Percentiles rank a stretch among this genome's conserved stretches.
These are phyloP conservation scores for Argyra leucocephala DNA, from an alignment of 2,888 invertebrate genomes.

Conservation along the genomic window DNA sequence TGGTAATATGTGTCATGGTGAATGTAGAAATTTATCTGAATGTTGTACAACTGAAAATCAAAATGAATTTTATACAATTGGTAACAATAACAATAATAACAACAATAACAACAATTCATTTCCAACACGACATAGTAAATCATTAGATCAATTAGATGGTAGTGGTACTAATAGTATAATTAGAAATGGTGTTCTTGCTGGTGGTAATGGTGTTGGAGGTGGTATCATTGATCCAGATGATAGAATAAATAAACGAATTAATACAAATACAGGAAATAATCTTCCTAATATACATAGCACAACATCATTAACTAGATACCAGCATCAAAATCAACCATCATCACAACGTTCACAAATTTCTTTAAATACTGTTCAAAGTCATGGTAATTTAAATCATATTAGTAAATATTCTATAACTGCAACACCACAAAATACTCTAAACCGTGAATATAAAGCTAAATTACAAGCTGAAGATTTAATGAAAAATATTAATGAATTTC, in stretches of 20 bases:
- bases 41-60: constrained; percentile 17
- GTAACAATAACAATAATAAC: constrained; percentile 36
- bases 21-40: neutral
- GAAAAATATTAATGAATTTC: constrained; percentile 53
- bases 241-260: neutral
- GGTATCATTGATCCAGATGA: neutral
- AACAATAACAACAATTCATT: constrained; percentile 46
- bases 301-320: constrained; percentile 40
- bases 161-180: neutral
- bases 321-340: constrained; percentile 18
- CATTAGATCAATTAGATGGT: constrained; percentile 63
- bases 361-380: constrained; percentile 14
- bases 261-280: neutral
- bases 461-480: constrained; percentile 49
- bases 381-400: constrained; percentile 23
- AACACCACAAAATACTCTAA: constrained; percentile 24
- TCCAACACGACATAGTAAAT: constrained; percentile 70
- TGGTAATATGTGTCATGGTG: neutral
- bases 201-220: too few species aligned
- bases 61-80: constrained; percentile 25
- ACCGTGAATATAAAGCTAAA: constrained; percentile 26
- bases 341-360: neutral
- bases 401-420: constrained; percentile 15
- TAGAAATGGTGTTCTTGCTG: neutral
- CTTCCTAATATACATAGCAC: constrained; percentile 27